Percentiles rank a stretch among this genome's conserved stretches.
These are phyloP conservation scores for Ptychobarbus kaznakovi DNA, from an alignment of 2,797 vertebrate species.

Conservation along the genomic window DNA sequence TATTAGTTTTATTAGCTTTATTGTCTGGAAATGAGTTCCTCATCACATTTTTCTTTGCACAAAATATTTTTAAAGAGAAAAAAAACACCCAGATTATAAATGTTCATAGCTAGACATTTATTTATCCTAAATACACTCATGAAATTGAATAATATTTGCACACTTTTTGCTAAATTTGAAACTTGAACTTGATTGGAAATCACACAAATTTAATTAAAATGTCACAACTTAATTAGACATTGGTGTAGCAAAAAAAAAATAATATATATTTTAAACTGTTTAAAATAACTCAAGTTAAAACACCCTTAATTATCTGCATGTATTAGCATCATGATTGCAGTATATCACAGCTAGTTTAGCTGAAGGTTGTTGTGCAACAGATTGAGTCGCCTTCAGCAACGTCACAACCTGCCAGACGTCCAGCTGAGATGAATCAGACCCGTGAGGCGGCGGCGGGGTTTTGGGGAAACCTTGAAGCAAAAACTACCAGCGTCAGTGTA, in stretches of 20 bases:
- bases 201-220: background rate
- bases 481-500: background rate
- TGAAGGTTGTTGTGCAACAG: background rate
- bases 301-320: background rate
- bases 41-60: too few relatives aligned
- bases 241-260: background rate
- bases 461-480: background rate
- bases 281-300: background rate
- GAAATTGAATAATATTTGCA: background rate
- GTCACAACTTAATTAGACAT: background rate
- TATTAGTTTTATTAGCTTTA: background rate
- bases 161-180: background rate
- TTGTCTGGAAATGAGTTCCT: too few relatives aligned
- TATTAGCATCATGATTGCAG: background rate
- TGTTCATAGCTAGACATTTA: background rate
- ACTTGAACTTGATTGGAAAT: too few relatives aligned
- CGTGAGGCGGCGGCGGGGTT: background rate
- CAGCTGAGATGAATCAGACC: background rate
- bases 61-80: too few relatives aligned
- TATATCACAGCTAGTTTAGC: background rate
- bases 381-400: conserved; percentile 6
- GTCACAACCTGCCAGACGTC: conserved; percentile 1
- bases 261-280: too few relatives aligned
- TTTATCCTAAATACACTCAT: too few relatives aligned
- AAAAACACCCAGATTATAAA: background rate